Evolutionary conservation across 2,113 vertebrate species (phyloP).

Genomic region (Caretta caretta): DNA sequence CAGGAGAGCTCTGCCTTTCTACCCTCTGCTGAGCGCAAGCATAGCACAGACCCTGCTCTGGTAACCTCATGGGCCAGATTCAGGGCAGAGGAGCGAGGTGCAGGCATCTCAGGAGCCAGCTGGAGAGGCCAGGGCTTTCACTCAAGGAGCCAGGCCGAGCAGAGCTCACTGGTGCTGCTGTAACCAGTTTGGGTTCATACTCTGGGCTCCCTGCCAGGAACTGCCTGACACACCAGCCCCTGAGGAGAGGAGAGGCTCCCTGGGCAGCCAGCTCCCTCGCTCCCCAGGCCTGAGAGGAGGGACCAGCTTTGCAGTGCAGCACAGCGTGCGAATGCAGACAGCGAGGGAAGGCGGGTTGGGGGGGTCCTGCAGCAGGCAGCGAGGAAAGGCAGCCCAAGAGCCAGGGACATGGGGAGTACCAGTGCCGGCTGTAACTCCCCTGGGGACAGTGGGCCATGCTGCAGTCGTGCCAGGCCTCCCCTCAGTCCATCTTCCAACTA

Average conservation of each 20-base stretch:
- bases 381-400: background rate
- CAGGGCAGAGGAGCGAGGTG: background rate
- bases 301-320: background rate
- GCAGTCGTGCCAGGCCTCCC: background rate
- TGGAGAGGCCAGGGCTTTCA: background rate
- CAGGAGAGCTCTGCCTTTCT: background rate
- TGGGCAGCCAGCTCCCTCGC: background rate
- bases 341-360: background rate
- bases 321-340: background rate
- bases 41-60: background rate
- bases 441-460: no score
- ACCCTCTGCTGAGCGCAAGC: background rate
- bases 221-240: background rate
- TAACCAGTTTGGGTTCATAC: background rate
- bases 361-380: background rate
- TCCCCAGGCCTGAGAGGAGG: accelerated
- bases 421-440: background rate
- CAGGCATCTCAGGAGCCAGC: background rate
- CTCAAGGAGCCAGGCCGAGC: background rate
- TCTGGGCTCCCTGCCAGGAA: background rate
- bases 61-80: background rate
- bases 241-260: background rate
- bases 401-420: background rate
- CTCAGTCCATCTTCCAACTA: background rate
- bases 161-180: background rate